phyloP scores from a whole-genome alignment of 2,797 vertebrate genomes.

The Avahi laniger region DNA sequence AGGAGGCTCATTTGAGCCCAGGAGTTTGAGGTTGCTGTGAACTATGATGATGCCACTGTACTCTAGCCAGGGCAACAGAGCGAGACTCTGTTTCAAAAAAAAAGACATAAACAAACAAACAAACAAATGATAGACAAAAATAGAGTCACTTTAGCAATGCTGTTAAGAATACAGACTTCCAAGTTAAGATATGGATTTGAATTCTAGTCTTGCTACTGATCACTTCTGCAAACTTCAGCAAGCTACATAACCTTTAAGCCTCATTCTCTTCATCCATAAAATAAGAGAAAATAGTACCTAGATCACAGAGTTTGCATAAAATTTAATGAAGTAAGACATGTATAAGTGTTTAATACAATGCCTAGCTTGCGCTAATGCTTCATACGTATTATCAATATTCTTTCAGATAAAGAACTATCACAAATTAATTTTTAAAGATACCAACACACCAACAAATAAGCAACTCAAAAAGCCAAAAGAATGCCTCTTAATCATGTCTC shows the following conservation, averaged over 20 bases:
- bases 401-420: background rate
- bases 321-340: background rate
- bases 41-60: no score
- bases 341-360: background rate
- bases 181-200: background rate
- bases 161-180: background rate
- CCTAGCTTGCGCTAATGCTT: background rate
- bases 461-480: constrained; percentile 21
- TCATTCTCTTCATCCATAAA: background rate
- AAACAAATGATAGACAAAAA: background rate
- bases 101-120: background rate
- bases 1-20: no score
- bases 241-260: background rate
- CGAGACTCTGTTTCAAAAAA: no score
- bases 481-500: background rate
- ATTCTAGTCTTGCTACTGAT: background rate
- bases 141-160: background rate
- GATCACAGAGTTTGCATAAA: background rate
- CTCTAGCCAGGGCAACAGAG: no score
- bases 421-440: background rate
- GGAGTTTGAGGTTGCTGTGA: no score
- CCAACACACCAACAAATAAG: background rate
- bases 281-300: background rate
- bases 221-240: background rate
- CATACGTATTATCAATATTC: background rate